Percentiles rank a stretch among this genome's conserved stretches.
These are phyloP conservation scores for Eumerus sabulonum DNA, from an alignment of 2,888 invertebrate genomes.

Conservation along the genomic window DNA sequence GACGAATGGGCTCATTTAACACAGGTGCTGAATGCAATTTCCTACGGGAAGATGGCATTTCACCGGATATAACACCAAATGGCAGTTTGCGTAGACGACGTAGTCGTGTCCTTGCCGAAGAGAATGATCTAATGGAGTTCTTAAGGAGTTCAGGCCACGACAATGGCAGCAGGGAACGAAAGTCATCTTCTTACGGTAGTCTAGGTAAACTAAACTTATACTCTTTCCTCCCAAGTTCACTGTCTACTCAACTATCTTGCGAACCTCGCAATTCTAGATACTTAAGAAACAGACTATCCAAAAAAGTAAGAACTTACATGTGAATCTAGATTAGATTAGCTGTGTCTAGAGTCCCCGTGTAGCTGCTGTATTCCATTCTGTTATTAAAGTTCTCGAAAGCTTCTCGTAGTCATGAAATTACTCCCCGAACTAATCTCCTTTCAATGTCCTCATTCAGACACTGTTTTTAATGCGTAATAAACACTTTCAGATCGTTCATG, in stretches of 20 bases:
- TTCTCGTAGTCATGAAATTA: too few species aligned
- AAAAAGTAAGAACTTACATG: constrained; percentile 19
- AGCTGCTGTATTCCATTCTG: too few species aligned
- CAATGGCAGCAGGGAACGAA: constrained; percentile 85
- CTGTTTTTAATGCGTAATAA: too few species aligned
- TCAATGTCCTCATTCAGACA: too few species aligned
- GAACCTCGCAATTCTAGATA: too few species aligned
- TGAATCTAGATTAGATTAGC: not conserved
- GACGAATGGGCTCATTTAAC: constrained; percentile 85
- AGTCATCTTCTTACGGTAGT: constrained; percentile 87
- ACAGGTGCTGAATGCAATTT: constrained; percentile 77
- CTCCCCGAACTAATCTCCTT: too few species aligned
- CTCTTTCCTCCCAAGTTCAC: not conserved
- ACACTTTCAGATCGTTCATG: constrained; percentile 88
- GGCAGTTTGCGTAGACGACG: constrained; percentile 90
- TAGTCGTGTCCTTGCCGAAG: constrained; percentile 89
- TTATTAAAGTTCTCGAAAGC: too few species aligned
- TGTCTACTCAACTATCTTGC: too few species aligned
- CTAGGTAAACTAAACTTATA: constrained; percentile 81
- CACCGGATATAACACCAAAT: constrained; percentile 90
- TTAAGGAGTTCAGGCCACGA: constrained; percentile 88
- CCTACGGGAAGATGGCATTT: constrained; percentile 75
- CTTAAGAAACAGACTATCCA: not conserved
- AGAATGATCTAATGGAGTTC: constrained; percentile 93
- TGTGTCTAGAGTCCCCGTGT: too few species aligned